These are phyloP conservation scores for Clinocottus analis DNA, from an alignment of 2,113 vertebrate genomes.

Conservation along the genomic window DNA sequence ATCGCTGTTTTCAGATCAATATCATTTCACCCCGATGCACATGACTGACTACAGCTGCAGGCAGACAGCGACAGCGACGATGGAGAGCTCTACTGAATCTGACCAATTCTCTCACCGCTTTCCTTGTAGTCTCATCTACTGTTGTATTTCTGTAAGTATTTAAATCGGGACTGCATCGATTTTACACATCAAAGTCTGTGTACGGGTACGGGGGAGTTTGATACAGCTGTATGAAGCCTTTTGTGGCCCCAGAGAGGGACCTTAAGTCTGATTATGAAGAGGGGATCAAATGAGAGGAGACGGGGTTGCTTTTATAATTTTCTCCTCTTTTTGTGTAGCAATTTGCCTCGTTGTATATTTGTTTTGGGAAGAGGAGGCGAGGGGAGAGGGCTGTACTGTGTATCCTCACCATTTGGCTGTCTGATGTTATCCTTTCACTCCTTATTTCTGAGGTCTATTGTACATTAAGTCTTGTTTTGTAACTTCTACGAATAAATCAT, in stretches of 20 bases:
- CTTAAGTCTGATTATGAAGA: neutral
- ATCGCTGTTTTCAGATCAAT: conserved; percentile 50
- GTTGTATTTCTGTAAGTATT: neutral
- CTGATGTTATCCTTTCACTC: too few relatives aligned
- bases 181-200: neutral
- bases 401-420: too few relatives aligned
- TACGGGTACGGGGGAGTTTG: neutral
- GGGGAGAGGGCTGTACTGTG: too few relatives aligned
- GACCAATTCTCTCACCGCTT: neutral
- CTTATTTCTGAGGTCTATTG: too few relatives aligned
- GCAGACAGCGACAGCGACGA: neutral
- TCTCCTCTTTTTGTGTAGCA: too few relatives aligned
- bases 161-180: neutral
- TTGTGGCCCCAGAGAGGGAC: neutral
- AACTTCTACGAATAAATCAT: too few relatives aligned
- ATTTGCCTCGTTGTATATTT: too few relatives aligned
- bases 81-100: neutral
- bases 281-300: neutral
- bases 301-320: too few relatives aligned
- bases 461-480: too few relatives aligned
- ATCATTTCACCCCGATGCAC: too few relatives aligned
- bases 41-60: neutral
- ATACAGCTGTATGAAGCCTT: neutral
- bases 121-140: neutral
- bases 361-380: too few relatives aligned